Conservation (phyloP, 2,888 invertebrate genomes). For the Pseudococcus jackbeardsleyi region DNA sequence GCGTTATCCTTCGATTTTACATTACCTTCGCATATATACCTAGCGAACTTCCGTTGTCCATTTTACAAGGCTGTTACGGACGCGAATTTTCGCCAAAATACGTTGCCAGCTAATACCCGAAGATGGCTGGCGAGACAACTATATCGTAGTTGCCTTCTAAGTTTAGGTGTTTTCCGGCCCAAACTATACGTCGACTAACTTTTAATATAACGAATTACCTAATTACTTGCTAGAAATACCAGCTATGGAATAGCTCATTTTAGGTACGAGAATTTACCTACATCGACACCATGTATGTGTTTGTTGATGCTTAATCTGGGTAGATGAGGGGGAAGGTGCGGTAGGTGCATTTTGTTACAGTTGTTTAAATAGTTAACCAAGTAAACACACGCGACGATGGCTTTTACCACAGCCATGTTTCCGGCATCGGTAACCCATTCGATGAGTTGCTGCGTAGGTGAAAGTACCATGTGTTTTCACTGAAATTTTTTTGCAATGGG, state of each 20-base stretch:
- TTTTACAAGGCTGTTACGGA: slow-evolving; percentile 45
- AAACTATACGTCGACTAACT: background rate
- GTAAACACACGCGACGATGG: background rate
- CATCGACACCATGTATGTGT: background rate
- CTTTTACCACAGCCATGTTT: background rate
- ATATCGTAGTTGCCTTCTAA: background rate
- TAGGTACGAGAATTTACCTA: background rate
- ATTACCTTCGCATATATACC: slow-evolving; percentile 37
- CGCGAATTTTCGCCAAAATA: slow-evolving; percentile 41
- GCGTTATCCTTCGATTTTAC: slow-evolving; percentile 42
- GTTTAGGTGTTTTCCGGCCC: background rate
- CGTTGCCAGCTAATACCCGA: background rate
- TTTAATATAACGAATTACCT: background rate
- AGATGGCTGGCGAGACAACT: background rate
- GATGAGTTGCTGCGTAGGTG: background rate
- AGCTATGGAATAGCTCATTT: background rate
- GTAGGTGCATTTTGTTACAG: background rate
- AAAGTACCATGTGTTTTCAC: no score
- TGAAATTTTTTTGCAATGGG: no score
- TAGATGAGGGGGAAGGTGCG: background rate
- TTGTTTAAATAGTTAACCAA: background rate
- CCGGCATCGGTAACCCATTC: background rate
- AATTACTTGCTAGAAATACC: background rate
- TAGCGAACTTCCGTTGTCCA: slow-evolving; percentile 30
- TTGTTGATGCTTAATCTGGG: background rate